Evolutionary conservation across 2,797 vertebrate genomes (phyloP), one percentile per base, ranked within the genome.

Genomic region (Columba guinea): DNA sequence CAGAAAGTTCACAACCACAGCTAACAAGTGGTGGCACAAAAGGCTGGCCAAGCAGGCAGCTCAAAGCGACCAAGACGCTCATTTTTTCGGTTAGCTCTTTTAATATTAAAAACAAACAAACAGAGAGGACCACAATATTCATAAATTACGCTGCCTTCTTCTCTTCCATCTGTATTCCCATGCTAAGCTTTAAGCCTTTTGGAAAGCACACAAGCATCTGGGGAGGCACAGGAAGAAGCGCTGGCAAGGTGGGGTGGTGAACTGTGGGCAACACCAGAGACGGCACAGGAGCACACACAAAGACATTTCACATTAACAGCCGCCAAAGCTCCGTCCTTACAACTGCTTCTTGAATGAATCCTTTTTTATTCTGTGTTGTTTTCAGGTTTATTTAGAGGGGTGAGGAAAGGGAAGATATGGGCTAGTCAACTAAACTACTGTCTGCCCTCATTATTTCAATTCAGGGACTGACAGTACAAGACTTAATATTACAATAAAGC

Each of bases 401-500:
- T 22, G 24, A 79, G 84, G 81, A 74, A 84, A 90, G 71, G 63
- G n/a, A 87, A 93, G 71, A 74, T 65, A 89, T 1, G 89, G 94
- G 65, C 71, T 89, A 97, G 97, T 75, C 24, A 96, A 92, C 87
- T 86, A 78, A 78, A 58, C 39, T 62, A 86, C 91, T 96, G 96
- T 97, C 97, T 97, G 94, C 86, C 95, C 97, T 97, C 94, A 90
- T 98, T 98, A 98, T 97, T 97, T 97, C 96, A 97, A 96, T 96
- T 95, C 97, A 86, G 90, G 90, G 87, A 97, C 92, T 98, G 97
- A 97, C 97, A 97, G 97, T 91, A 95, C 96, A 97, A 98, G 98
- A 97, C 96, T 97, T 97, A 97, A 98, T 97, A 97, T 83, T 97
- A 97, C 97, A 98, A 98, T 97, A 97, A 98, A 98, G 97, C 96